Evolutionary conservation across 2,888 invertebrate species (phyloP), one percentile per base, ranked within the genome.

Genomic region (Tachina lurida): DNA sequence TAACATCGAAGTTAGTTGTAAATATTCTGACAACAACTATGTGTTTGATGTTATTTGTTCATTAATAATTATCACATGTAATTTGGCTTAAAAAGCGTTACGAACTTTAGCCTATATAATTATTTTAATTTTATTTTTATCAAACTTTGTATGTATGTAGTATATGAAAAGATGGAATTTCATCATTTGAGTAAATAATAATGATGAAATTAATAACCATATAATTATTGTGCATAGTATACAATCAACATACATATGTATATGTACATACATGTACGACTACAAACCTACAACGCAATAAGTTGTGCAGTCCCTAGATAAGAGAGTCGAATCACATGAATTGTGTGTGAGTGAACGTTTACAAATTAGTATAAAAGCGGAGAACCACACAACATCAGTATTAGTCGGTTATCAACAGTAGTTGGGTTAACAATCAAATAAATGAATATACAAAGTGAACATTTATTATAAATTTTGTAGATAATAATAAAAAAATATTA

Each of bases 291-390:
- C n/a, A n/a, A n/a, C n/a, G n/a, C n/a, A n/a, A n/a, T n/a, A n/a
- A n/a, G 31, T 60, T 22, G 15, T 60, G 52, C 19, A 5, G 3
- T 52, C 39, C 19, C 3, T n/a, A 47, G 74, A 78, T 75, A 71
- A 82, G 74, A 68, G 74, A 74, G 56, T 7, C 10, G 47, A 65
- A 22, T 52, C 10, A 31, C 31, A 31, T 31, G 10, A 58, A 31
- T 43, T 65, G 17, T 12, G 58, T 10, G 8, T 10, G 82, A 85
- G 82, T 82, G 82, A 85, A 85, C 85, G 82, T 85, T 85, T 78
- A 52, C 17, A 12, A 58, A 19, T 5, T 41, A 41, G 22, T 85
- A 85, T 85, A 85, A 75, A 85, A 85, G 39, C 77, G 15, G 39
- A 63, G 62, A 60, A 31, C 70, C 58, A 17, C 49, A 47, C 52